Evolutionary conservation across 2,113 vertebrate species (phyloP), one percentile per base, ranked within the genome.

Genomic region (Passer montanus): DNA sequence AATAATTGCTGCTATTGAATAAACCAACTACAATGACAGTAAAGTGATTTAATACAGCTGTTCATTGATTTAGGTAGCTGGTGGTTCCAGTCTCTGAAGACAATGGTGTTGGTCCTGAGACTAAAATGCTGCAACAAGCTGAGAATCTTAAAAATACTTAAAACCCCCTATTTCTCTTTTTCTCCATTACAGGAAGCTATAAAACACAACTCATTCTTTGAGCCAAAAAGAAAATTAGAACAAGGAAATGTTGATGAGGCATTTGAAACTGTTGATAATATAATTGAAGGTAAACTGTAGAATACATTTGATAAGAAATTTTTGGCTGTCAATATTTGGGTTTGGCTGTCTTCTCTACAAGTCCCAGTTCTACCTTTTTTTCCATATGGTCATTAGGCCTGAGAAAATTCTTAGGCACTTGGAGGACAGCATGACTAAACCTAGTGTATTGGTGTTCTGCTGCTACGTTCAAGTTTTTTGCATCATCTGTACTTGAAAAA

Each of bases 261-360:
- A 7, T 98, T 98, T 96, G 96, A 96, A 95, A 64, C 33, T 47
- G 97, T 92, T 28, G 98, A 98, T 75, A 87, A 97, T n/a, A 93
- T 97, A 90, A 93, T 97, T 78, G 97, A 98, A 98, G 98, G 98
- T 98, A 98, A 97, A 88, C 47, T 41, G 7, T 52, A 82, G 17
- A 70, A 56, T 82, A 28, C 22, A 15, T 78, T 68, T 58, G 21
- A 9, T 93, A 59, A 37, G 17, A 90, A 75, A 33, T 58, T 31
- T 82, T 75, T 75, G 52, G 15, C 43, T 67, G 44, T 47, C 44
- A n/a, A 7, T 50, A 52, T 90, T 86, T 92, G 35, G 1, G 9
- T 60, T 56, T 92, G 13, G 39, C 31, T 90, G 20, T 68, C 68
- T 76, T 16, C 73, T 86, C 56, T 69, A 85, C 41, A 66, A 43